Conservation (phyloP, 2,113 vertebrate species). For the Trochalopteron elliotii region DNA sequence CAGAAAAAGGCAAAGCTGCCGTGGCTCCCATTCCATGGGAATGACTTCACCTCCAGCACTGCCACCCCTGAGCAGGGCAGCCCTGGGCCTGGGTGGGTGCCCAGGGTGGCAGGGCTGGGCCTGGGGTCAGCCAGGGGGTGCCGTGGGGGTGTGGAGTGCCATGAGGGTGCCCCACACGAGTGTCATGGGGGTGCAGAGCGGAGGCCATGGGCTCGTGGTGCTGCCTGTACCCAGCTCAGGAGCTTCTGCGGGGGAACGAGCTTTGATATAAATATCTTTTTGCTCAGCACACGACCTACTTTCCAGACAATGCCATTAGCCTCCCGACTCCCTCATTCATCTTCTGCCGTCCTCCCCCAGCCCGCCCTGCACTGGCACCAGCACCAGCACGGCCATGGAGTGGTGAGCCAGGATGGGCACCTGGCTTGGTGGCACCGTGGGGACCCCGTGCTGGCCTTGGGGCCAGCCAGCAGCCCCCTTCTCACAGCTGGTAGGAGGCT, state of each 20-base stretch:
- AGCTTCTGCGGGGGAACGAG: slow-evolving; percentile 41
- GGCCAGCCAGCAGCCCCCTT: fast-evolving
- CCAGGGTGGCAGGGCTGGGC: neutral
- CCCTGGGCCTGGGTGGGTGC: fast-evolving
- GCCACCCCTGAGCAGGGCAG: neutral
- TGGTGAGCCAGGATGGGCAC: neutral
- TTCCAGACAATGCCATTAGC: slow-evolving; percentile 66
- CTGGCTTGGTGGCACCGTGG: fast-evolving
- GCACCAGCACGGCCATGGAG: fast-evolving
- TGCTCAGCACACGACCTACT: slow-evolving; percentile 69
- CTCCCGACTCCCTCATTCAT: slow-evolving; percentile 58
- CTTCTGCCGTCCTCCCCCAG: slow-evolving; percentile 2
- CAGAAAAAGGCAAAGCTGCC: neutral
- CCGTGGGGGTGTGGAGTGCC: neutral
- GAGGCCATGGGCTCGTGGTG: neutral
- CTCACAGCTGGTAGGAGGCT: neutral
- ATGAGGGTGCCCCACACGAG: neutral
- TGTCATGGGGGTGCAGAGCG: neutral
- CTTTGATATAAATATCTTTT: slow-evolving; percentile 61
- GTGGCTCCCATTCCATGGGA: fast-evolving
- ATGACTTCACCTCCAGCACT: neutral
- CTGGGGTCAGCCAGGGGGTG: neutral
- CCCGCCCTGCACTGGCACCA: neutral
- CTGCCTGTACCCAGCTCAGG: neutral
- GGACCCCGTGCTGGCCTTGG: neutral